phyloP scores from a whole-genome alignment of 2,113 vertebrate genomes.

The Sitta europaea region DNA sequence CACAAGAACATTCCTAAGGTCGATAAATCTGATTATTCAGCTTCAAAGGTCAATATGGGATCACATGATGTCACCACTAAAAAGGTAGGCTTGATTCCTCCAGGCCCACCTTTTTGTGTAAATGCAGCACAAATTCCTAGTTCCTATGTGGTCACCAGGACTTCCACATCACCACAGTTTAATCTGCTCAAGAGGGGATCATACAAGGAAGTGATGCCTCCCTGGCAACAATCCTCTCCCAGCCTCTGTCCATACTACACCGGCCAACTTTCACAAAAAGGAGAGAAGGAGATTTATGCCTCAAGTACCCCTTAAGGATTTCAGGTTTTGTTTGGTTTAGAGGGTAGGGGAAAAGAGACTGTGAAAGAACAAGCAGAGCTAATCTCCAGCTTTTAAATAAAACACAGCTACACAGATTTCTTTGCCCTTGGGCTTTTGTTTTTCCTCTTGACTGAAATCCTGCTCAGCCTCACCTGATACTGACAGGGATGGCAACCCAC shows the following conservation, averaged over 20 bases:
- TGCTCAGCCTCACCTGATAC: constrained; percentile 52
- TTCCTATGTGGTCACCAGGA: constrained; percentile 9
- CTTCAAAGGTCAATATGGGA: neutral
- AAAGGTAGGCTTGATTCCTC: neutral
- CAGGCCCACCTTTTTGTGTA: neutral
- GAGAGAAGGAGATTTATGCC: constrained; percentile 52
- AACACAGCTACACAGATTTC: constrained; percentile 29
- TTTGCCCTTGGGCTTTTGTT: constrained; percentile 51
- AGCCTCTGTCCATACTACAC: neutral
- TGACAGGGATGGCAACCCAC: constrained; percentile 44
- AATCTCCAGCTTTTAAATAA: constrained; percentile 58
- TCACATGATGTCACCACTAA: neutral
- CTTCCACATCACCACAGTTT: constrained; percentile 9
- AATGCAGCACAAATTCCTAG: neutral
- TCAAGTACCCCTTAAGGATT: constrained; percentile 60
- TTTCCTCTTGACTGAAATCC: constrained; percentile 54
- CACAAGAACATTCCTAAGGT: neutral
- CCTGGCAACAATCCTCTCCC: constrained; percentile 2
- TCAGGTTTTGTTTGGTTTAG: constrained; percentile 62
- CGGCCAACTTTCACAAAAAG: constrained; percentile 46
- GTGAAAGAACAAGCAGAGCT: constrained; percentile 53
- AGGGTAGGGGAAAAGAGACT: constrained; percentile 20
- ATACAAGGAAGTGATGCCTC: constrained; percentile 27
- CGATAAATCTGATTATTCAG: neutral
- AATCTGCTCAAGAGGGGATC: constrained; percentile 53